Percentiles rank a stretch among this genome's conserved stretches.
phyloP scores from a whole-genome alignment of 2,797 vertebrate species.

The Ambastaia sidthimunki region DNA sequence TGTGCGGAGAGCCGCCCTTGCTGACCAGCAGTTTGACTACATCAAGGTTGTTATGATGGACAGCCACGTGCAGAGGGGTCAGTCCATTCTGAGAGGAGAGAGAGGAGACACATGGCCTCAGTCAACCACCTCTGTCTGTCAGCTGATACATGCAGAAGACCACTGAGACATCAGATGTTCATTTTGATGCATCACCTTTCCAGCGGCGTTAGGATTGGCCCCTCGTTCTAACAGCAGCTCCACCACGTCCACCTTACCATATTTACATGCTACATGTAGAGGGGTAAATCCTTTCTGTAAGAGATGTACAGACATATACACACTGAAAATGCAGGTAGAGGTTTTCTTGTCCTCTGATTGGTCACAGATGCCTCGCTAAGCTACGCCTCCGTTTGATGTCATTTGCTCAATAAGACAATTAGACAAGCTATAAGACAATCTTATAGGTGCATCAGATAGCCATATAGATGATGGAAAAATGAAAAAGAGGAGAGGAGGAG shows the following conservation, averaged over 20 bases:
- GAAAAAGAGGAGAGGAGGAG: background rate
- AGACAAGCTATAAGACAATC: no score
- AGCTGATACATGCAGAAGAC: constrained; percentile 55
- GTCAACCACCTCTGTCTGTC: constrained; percentile 29
- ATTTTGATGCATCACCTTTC: constrained; percentile 77
- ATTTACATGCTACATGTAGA: constrained; percentile 95
- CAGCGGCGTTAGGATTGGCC: constrained; percentile 89
- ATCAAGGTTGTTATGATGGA: constrained; percentile 97
- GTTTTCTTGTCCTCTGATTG: background rate
- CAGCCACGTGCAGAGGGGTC: constrained; percentile 93
- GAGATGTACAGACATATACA: background rate
- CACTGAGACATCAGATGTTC: constrained; percentile 22
- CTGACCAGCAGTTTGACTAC: constrained; percentile 93
- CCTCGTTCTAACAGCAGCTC: constrained; percentile 86
- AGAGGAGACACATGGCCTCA: constrained; percentile 24
- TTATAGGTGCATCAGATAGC: no score
- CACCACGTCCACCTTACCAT: constrained; percentile 89
- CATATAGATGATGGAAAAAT: no score
- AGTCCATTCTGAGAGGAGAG: constrained; percentile 84
- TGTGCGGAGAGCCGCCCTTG: constrained; percentile 92
- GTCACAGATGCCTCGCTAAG: background rate
- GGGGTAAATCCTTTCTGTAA: constrained; percentile 98
- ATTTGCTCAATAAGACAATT: no score
- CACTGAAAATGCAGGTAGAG: no score
- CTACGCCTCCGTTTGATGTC: background rate